Evolutionary conservation across 2,113 vertebrate species (phyloP).

Genomic region (Hiodon alosoides): DNA sequence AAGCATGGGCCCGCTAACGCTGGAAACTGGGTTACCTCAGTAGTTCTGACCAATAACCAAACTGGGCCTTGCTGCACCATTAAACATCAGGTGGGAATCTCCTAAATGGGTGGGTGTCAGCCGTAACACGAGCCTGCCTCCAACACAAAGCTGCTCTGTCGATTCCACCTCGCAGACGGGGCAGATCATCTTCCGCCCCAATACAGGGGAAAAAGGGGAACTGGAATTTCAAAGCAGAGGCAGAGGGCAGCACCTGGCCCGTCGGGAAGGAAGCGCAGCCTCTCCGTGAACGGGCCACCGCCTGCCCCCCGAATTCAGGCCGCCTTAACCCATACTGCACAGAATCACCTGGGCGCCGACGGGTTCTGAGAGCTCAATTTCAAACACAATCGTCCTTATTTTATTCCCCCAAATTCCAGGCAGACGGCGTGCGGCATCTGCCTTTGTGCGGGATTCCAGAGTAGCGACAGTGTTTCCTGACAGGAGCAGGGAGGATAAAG

Average conservation of each 20-base stretch:
- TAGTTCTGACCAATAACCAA: too few species aligned
- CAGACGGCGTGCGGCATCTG: constrained; percentile 56
- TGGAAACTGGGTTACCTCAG: too few species aligned
- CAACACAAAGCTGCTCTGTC: constrained; percentile 2
- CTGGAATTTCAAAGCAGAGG: neutral
- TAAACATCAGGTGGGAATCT: neutral
- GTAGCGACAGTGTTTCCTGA: constrained; percentile 21
- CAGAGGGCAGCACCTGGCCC: neutral
- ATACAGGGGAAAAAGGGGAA: constrained; percentile 10
- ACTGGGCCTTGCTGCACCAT: too few species aligned
- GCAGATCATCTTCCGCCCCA: neutral
- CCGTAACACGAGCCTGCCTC: neutral
- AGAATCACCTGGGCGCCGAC: constrained; percentile 21
- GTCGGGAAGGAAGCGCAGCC: neutral
- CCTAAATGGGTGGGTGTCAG: neutral
- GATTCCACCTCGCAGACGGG: neutral
- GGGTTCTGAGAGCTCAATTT: constrained; percentile 72
- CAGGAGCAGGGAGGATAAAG: constrained; percentile 47
- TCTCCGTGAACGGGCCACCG: neutral
- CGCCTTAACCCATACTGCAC: constrained; percentile 14
- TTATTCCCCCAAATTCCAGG: constrained; percentile 65
- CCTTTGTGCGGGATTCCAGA: constrained; percentile 51
- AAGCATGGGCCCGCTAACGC: too few species aligned
- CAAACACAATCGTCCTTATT: constrained; percentile 69
- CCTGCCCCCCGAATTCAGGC: neutral